phyloP scores from a whole-genome alignment of 2,797 vertebrate species.

The Microctenopoma lineatum region DNA sequence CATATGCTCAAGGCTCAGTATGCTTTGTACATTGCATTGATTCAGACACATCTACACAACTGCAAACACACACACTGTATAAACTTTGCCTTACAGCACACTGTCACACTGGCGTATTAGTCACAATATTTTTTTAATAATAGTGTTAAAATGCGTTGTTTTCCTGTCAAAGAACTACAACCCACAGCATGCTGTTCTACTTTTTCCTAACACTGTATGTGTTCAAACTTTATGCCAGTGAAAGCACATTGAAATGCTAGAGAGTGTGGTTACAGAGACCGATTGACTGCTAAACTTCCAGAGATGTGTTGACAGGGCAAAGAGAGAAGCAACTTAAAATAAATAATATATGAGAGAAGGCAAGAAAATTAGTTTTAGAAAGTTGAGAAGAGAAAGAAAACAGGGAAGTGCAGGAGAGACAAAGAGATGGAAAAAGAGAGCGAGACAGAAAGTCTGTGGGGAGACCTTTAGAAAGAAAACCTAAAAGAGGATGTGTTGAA shows the following conservation, averaged over 20 bases:
- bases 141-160: conserved; percentile 50
- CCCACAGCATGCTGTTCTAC: conserved; percentile 40
- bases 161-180: conserved; percentile 57
- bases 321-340: conserved; percentile 30
- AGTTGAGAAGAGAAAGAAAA: conserved; percentile 13
- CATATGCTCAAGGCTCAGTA: conserved; percentile 49
- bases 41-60: conserved; percentile 42
- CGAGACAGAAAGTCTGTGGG: not conserved
- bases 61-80: conserved; percentile 35
- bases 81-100: conserved; percentile 60
- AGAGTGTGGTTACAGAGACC: conserved; percentile 9
- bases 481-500: conserved; percentile 60
- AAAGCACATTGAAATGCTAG: not conserved
- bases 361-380: conserved; percentile 28
- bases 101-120: conserved; percentile 56
- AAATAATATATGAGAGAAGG: conserved; percentile 18
- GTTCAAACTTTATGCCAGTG: conserved; percentile 14
- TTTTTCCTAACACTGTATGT: too few relatives aligned
- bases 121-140: conserved; percentile 36
- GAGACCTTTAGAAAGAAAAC: conserved; percentile 29
- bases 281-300: conserved; percentile 27
- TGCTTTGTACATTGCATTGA: conserved; percentile 44
- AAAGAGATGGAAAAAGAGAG: conserved; percentile 16
- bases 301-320: conserved; percentile 33
- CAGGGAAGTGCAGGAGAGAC: conserved; percentile 15